Evolutionary conservation across 92 coral and sea anemone species (phyloP), one percentile per base, ranked within the genome.

Genomic region (Metridium senile): DNA sequence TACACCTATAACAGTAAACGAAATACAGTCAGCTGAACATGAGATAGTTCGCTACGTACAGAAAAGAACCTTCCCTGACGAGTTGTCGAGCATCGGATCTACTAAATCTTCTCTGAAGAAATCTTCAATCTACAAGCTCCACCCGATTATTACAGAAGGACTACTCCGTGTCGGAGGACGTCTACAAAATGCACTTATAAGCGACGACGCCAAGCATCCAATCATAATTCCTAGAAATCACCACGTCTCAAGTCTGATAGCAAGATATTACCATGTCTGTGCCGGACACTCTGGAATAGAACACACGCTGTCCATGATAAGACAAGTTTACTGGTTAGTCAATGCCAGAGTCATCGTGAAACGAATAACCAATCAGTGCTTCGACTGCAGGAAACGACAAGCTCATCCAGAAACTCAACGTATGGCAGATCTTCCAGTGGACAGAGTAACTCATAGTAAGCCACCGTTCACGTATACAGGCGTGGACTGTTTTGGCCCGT

Each of bases 141-240:
- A 81, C 53, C 81, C 81, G 8, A 54, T 20, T 27, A 61, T 39
- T 46, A 49, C 53, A 23, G 75, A 81, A 22, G 86, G 75, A 21
- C 19, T 72, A 33, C 46, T 81, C 59, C 72, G 85, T 62, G 80
- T 81, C 47, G 85, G 85, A 58, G 80, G 85, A 72, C 80, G 79
- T 20, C 57, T 80, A 46, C 62, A 51, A 47, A 77, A 72, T 33
- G 80, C 85, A 47, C 79, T 80, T 7, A 80, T 80, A 18, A 58
- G 26, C 23, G 66, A 69, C 0, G 77, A 57, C 20, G 52, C 63
- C 21, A 70, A 66, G 30, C 61, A 70, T 33, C 80, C 70, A 33
- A 67, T 72, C 6, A 72, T 80, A 57, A 61, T 72, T 46, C 74
- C 79, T 8, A 72, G 54, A 45, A 62, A 74, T 29, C 85, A 72